Evolutionary conservation across 30 jellyfish, hydroid and myxozoan genomes (phyloP).

Genomic region (Turritopsis dohrnii): DNA sequence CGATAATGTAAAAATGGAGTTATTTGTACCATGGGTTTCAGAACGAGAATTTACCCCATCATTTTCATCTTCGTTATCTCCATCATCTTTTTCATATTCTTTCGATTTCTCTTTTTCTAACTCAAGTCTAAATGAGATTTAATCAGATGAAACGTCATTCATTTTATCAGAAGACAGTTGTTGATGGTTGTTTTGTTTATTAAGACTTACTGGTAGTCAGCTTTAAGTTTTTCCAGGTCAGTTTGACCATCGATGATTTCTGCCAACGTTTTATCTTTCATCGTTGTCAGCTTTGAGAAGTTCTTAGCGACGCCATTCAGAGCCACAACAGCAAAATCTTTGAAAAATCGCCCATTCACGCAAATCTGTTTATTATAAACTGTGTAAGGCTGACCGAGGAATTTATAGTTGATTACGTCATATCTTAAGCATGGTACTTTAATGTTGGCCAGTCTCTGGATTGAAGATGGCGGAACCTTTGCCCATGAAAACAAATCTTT

Average conservation of each 20-base stretch:
- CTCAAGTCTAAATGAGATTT: not conserved
- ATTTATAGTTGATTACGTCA: not conserved
- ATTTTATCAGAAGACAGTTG: not conserved
- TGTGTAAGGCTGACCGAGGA: conserved; percentile 20
- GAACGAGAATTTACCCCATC: not conserved
- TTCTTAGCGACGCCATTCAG: conserved; percentile 3
- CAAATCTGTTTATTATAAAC: conserved; percentile 1
- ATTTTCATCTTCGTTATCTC: conserved; percentile 10
- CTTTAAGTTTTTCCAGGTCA: not conserved
- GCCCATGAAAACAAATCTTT: conserved; percentile 10
- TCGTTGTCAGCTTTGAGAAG: not conserved
- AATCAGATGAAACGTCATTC: no score
- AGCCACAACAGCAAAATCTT: conserved; percentile 23
- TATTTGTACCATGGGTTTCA: not conserved
- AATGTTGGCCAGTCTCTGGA: conserved; percentile 20
- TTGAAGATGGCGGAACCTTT: conserved; percentile 12
- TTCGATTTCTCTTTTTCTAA: conserved; percentile 6
- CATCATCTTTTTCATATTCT: conserved; percentile 12
- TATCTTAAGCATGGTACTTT: conserved; percentile 6
- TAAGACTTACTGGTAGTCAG: conserved; percentile 8
- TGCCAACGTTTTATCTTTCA: conserved; percentile 1
- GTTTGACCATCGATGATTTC: conserved; percentile 6
- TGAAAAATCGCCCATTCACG: conserved; percentile 14
- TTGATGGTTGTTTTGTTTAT: no score
- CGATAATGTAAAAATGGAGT: not conserved